Evolutionary conservation across 2,888 invertebrate species (phyloP).

Genomic region (Platycnemis pennipes): DNA sequence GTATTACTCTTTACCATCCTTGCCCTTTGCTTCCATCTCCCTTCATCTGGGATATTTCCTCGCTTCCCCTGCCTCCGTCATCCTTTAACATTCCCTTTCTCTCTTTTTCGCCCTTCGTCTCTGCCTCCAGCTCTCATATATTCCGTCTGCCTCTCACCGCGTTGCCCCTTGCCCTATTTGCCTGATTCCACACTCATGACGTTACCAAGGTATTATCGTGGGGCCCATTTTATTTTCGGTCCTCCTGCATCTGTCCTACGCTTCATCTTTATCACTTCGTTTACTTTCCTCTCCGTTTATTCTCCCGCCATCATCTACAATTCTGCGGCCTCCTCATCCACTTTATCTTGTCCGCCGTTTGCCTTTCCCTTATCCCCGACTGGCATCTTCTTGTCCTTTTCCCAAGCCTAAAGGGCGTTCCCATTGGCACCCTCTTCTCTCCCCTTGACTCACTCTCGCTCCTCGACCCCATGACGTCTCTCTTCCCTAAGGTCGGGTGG

Average conservation of each 20-base stretch:
- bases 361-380: neutral
- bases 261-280: neutral
- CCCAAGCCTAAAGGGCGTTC: neutral
- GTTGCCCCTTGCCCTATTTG: neutral
- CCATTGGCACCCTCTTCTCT: neutral
- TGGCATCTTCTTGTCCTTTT: neutral
- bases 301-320: neutral
- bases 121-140: constrained; percentile 41
- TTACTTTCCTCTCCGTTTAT: neutral
- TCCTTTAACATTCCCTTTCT: constrained; percentile 30
- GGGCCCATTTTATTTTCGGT: neutral
- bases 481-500: neutral
- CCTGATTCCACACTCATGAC: neutral
- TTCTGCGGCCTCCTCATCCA: neutral
- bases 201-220: neutral
- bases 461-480: neutral
- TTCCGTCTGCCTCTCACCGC: neutral
- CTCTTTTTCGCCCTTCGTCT: constrained; percentile 64
- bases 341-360: neutral
- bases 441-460: neutral
- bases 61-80: neutral
- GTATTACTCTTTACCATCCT: no score
- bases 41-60: neutral
- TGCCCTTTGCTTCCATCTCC: neutral
- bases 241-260: neutral